phyloP scores from a whole-genome alignment of 1,140 invertebrate species.

The Drosophila leontia region DNA sequence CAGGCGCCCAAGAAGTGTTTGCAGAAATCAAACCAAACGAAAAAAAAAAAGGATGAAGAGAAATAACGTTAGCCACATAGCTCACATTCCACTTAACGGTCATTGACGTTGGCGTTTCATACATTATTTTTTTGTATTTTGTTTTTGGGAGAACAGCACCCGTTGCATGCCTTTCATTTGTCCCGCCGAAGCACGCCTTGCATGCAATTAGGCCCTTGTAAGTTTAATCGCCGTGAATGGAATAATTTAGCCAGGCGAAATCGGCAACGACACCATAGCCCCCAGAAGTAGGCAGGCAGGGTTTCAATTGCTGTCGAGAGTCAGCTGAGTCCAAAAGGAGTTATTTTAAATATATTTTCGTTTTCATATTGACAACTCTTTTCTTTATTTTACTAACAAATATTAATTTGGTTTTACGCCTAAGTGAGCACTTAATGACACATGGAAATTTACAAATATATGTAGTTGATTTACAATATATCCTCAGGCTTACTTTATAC shows the following conservation, averaged over 20 bases:
- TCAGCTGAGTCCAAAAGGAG: background rate
- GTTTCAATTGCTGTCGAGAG: slow-evolving; percentile 14
- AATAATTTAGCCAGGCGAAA: slow-evolving; percentile 35
- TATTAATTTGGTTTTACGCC: background rate
- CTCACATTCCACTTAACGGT: slow-evolving; percentile 70
- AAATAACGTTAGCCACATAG: slow-evolving; percentile 19
- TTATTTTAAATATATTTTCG: background rate
- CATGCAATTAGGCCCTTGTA: slow-evolving; percentile 60
- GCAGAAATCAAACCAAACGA: slow-evolving; percentile 3
- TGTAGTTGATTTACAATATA: background rate
- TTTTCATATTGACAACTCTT: background rate
- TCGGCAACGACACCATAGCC: background rate
- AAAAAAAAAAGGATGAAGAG: slow-evolving; percentile 4
- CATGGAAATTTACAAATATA: background rate
- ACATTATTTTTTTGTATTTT: slow-evolving; percentile 7
- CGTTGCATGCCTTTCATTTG: slow-evolving; percentile 45
- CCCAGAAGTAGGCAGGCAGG: slow-evolving; percentile 7
- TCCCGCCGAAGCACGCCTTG: slow-evolving; percentile 27
- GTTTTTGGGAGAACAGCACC: slow-evolving; percentile 24
- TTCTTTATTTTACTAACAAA: background rate
- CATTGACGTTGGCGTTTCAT: slow-evolving; percentile 61
- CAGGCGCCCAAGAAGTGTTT: slow-evolving; percentile 34
- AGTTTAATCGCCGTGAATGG: slow-evolving; percentile 47
- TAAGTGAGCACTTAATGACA: background rate
- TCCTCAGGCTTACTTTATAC: background rate